Evolutionary conservation across 2,888 invertebrate species (phyloP).

Genomic region (Pharmacophagus antenor): DNA sequence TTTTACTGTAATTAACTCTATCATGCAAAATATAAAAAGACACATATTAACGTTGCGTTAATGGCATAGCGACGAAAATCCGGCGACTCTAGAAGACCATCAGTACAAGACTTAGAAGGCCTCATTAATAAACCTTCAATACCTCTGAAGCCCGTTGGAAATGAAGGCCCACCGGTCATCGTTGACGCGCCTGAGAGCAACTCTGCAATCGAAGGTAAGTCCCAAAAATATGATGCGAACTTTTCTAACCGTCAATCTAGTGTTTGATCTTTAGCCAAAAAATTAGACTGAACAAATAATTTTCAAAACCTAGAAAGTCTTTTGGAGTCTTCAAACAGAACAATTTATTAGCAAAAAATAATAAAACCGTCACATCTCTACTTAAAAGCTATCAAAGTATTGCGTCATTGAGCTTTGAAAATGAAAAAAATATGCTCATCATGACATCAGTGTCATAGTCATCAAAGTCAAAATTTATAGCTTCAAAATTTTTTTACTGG

Average conservation of each 20-base stretch:
- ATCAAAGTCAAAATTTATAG: background rate
- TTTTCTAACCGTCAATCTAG: slow-evolving; percentile 3
- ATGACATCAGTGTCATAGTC: background rate
- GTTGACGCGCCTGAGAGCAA: slow-evolving; percentile 97
- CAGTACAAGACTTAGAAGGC: slow-evolving; percentile 94
- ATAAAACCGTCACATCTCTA: background rate
- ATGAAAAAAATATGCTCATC: no score
- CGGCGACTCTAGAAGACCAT: slow-evolving; percentile 93
- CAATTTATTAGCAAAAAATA: background rate
- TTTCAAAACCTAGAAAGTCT: slow-evolving; percentile 19
- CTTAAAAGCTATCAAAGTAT: slow-evolving; percentile 3
- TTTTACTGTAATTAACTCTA: slow-evolving; percentile 57
- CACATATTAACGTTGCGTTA: slow-evolving; percentile 41
- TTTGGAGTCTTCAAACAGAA: background rate
- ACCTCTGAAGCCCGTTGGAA: slow-evolving; percentile 89
- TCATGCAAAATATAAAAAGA: slow-evolving; percentile 1
- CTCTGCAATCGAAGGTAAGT: slow-evolving; percentile 95
- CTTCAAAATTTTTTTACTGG: no score
- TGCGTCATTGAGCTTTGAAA: background rate
- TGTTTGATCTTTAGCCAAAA: slow-evolving; percentile 6
- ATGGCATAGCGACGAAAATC: slow-evolving; percentile 88
- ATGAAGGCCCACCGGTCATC: slow-evolving; percentile 92
- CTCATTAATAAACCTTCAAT: slow-evolving; percentile 94
- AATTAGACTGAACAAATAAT: slow-evolving; percentile 14
- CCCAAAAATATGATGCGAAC: background rate